Evolutionary conservation across 2,888 invertebrate genomes (phyloP), one percentile per base, ranked within the genome.

Genomic region (Caenorhabditis wallacei): DNA sequence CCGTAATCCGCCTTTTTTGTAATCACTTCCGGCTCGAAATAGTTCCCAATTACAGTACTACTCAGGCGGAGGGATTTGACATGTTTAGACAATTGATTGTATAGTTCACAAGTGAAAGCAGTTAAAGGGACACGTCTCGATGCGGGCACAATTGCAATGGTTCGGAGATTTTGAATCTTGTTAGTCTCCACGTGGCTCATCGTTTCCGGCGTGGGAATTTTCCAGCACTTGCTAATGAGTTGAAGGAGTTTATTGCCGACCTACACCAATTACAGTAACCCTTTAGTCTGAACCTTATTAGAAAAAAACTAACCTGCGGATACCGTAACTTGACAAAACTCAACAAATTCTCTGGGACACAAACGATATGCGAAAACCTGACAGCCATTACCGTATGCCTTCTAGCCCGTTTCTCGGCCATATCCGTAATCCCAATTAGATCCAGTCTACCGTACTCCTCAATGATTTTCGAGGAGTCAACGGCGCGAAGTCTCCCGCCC

Each of bases 181-280:
- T 35, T 61, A 8, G 61, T 59, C 10, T 68, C 70, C 20, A 63
- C n/a, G 64, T 72, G 57, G 22, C 54, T 57, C 48, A 72, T 30
- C 0, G 72, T 3, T 11, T 72, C 79, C 11, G 66, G 80, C 2
- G 56, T 43, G 0, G 81, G 78, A 2, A 70, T 40, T 53, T 79
- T 74, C 64, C 86, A 91, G 80, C 88, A 87, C 56, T 90, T 89
- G 24, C 98, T 98, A 71, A 99, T 94, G 85, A 99, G 94, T 93
- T 97, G 97, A 89, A 99, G 98, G 59, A 99, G 94, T 90, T 97
- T 94, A 0, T 98, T 97, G 22, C 99, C 98, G 40, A 99, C 93
- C 92, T n/a, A n/a, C n/a, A n/a, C n/a, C n/a, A n/a, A n/a, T n/a
- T n/a, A n/a, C n/a, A n/a, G n/a, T n/a, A n/a, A n/a, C n/a, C n/a